Conservation (phyloP, 2,113 vertebrate species). For the Xenopus laevis region DNA sequence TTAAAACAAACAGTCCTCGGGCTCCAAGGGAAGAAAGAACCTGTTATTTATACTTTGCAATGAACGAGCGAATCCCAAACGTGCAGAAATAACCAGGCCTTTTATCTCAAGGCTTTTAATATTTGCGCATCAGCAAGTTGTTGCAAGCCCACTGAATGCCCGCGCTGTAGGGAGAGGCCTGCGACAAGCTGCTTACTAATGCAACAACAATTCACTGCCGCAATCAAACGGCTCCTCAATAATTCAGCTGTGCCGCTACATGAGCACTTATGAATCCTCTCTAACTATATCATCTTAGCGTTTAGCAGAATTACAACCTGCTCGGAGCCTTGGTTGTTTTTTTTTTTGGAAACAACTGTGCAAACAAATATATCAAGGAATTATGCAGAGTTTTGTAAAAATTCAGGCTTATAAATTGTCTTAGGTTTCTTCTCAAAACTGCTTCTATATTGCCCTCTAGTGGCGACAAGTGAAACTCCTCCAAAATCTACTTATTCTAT, state of each 20-base stretch:
- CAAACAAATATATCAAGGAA: too few relatives aligned
- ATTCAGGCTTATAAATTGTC: too few relatives aligned
- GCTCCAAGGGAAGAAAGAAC: conserved; percentile 12
- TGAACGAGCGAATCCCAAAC: conserved; percentile 9
- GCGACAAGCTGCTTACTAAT: background rate
- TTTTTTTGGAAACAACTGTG: rapidly evolving
- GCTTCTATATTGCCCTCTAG: too few relatives aligned
- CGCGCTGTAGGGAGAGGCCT: background rate
- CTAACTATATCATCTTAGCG: background rate
- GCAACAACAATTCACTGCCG: background rate
- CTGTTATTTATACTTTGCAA: conserved; percentile 29
- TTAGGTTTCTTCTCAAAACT: too few relatives aligned
- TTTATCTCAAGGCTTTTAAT: conserved; percentile 13
- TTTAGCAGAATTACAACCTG: background rate
- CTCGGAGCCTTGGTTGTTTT: background rate
- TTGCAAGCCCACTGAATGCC: background rate
- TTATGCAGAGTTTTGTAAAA: too few relatives aligned
- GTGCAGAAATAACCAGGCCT: conserved; percentile 6
- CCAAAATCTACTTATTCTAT: too few relatives aligned
- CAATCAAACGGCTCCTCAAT: background rate
- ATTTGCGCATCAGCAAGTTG: background rate
- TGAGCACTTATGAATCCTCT: background rate
- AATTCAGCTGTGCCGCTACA: background rate
- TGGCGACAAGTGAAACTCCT: too few relatives aligned
- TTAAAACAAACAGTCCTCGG: conserved; percentile 33